A percentile compares a stretch with the other conserved stretches of the same genome.
Evolutionary conservation across 2,888 invertebrate genomes (phyloP).

Genomic region (Orchestes rusci): DNA sequence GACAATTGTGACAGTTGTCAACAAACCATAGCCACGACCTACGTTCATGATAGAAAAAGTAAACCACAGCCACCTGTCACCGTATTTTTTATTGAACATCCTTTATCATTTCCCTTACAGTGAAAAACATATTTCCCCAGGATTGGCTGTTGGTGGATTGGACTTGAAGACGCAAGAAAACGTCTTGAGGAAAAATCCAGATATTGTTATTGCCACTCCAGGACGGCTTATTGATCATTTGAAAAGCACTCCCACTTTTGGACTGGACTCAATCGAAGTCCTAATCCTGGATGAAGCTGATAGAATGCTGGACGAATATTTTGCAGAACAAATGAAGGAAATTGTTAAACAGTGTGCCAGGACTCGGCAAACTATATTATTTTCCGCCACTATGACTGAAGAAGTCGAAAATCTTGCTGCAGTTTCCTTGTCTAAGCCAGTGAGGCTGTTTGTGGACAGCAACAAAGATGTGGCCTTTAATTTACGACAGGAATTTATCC

Average conservation of each 20-base stretch:
- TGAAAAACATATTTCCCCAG: no score
- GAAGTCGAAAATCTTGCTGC: conserved; percentile 90
- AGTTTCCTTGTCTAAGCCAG: conserved; percentile 86
- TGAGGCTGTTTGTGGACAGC: conserved; percentile 91
- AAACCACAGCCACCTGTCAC: no score
- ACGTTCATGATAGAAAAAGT: no score
- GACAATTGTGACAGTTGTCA: no score
- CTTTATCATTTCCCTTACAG: no score
- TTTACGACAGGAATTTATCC: conserved; percentile 91
- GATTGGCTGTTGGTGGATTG: conserved; percentile 79
- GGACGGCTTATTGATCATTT: conserved; percentile 97
- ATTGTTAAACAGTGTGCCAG: conserved; percentile 87
- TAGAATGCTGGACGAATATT: conserved; percentile 95
- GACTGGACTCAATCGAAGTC: conserved; percentile 84
- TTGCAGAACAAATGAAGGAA: conserved; percentile 98
- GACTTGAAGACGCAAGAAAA: conserved; percentile 74
- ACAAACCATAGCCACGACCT: no score
- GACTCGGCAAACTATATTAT: conserved; percentile 91
- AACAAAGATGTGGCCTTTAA: conserved; percentile 95
- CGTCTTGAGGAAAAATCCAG: conserved; percentile 82
- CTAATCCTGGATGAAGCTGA: conserved; percentile 74
- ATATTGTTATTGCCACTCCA: conserved; percentile 96
- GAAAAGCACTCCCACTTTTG: conserved; percentile 87
- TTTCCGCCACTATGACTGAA: conserved; percentile 99
- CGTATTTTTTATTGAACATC: no score